Evolutionary conservation across 2,113 vertebrate genomes (phyloP), one percentile per base, ranked within the genome.

Genomic region (Spea bombifrons): DNA sequence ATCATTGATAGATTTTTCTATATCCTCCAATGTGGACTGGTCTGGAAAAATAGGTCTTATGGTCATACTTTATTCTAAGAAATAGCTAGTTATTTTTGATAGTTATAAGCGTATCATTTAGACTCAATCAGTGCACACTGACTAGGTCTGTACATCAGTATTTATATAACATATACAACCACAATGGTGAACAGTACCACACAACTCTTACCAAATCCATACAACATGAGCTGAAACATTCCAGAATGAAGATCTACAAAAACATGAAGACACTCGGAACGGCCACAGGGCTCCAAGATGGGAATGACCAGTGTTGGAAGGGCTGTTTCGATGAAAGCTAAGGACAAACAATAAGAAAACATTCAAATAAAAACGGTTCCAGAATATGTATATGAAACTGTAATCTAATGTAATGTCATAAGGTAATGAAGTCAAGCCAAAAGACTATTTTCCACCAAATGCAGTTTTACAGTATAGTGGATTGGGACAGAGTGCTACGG

Each of bases 231-330:
- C 7, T 99, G 97, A 86, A 99, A 97, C 94, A 97, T 97, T 86
- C 97, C 97, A 55, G 97, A 99, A 89, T 99, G 97, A 86, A 99
- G 92, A 87, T 99, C 97, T 48, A 99, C 97, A 87, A 98, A 99
- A 83, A 99, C 93, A 84, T 99, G 97, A 52, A 99, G 94, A 87
- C 97, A 99, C 86, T 99, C 97, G 0, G 96, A 98, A 61, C 94
- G 95, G 69, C 94, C 94, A 73, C 97, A 99, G 1, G 97, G 97
- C 82, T 98, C 97, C 84, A 99, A 92, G 81, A 99, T 97, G 0
- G 97, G 97, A 86, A 99, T 92, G 66, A 99, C 92, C 44, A 99
- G 91, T 46, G 97, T 97, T 61, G 97, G 97, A 83, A 99, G 90
- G 85, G 97, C 95, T 0, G 94, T 97, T 86, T 99, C 96, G 73